These are phyloP conservation scores for Lacerta viridis DNA, from an alignment of 2,797 vertebrate species.

Conservation along the genomic window DNA sequence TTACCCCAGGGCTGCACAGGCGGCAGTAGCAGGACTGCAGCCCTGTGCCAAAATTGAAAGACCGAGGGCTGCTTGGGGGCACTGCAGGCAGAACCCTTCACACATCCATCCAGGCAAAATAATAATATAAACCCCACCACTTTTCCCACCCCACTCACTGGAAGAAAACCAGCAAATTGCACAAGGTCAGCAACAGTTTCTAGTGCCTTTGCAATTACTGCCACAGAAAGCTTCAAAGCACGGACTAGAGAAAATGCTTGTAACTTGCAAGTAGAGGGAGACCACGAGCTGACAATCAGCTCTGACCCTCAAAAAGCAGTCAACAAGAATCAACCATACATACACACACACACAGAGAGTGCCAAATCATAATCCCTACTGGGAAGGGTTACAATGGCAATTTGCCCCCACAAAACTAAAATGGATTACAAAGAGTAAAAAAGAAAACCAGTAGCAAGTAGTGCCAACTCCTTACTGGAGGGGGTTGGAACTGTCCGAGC, in stretches of 20 bases:
- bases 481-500: neutral
- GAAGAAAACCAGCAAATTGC: neutral
- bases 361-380: neutral
- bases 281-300: neutral
- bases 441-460: neutral
- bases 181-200: conserved; percentile 7
- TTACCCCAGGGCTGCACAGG: conserved; percentile 10
- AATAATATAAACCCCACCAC: neutral
- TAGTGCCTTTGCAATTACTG: neutral
- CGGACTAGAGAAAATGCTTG: neutral
- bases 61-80: neutral
- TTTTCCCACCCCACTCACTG: neutral
- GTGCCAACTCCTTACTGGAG: too few relatives aligned
- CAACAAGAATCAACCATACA: neutral
- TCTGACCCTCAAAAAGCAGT: neutral
- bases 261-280: neutral
- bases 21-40: neutral
- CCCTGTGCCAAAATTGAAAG: conserved; percentile 1
- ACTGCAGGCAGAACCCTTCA: conserved; percentile 9
- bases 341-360: neutral
- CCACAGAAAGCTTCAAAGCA: neutral
- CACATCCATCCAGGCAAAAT: neutral
- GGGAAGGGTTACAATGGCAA: neutral
- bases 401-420: neutral
- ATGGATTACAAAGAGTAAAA: neutral